Evolutionary conservation across 2,797 vertebrate species (phyloP).

Genomic region (Apogon hyalosoma): DNA sequence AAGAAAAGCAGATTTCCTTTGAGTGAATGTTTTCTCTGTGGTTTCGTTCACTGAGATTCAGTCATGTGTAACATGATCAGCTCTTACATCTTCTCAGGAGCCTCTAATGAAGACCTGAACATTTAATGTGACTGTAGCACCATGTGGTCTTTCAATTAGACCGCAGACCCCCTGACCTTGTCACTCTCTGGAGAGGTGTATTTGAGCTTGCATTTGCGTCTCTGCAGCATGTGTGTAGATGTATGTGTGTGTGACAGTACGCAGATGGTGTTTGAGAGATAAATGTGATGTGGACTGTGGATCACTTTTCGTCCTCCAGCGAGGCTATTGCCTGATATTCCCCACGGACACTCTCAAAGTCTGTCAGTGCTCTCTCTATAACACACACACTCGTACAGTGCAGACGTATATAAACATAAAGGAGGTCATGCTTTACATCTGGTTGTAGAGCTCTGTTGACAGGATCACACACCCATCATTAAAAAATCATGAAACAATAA

Average conservation of each 20-base stretch:
- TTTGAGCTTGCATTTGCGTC: slow-evolving; percentile 22
- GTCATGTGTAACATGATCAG: slow-evolving; percentile 59
- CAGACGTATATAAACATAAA: neutral
- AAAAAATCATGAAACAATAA: neutral
- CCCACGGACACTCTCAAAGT: slow-evolving; percentile 40
- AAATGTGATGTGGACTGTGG: slow-evolving; percentile 53
- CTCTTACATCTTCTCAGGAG: slow-evolving; percentile 28
- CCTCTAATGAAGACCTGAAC: slow-evolving; percentile 62
- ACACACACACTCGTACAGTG: neutral
- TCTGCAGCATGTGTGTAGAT: slow-evolving; percentile 18
- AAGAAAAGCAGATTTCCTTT: slow-evolving; percentile 1
- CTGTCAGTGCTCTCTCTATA: slow-evolving; percentile 17
- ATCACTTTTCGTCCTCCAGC: slow-evolving; percentile 71
- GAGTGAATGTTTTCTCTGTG: slow-evolving; percentile 39
- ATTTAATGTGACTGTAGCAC: slow-evolving; percentile 68
- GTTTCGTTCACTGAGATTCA: slow-evolving; percentile 26
- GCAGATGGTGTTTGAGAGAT: slow-evolving; percentile 76
- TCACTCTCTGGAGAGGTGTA: slow-evolving; percentile 63
- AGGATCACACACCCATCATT: neutral
- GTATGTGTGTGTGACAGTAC: slow-evolving; percentile 53
- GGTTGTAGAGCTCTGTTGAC: slow-evolving; percentile 8
- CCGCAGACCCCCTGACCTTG: slow-evolving; percentile 64
- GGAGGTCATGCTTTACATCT: slow-evolving; percentile 20
- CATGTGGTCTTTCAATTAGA: slow-evolving; percentile 79
- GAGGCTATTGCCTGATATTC: slow-evolving; percentile 42